phyloP scores from a whole-genome alignment of 2,888 invertebrate genomes.

The Syrphus vitripennis region DNA sequence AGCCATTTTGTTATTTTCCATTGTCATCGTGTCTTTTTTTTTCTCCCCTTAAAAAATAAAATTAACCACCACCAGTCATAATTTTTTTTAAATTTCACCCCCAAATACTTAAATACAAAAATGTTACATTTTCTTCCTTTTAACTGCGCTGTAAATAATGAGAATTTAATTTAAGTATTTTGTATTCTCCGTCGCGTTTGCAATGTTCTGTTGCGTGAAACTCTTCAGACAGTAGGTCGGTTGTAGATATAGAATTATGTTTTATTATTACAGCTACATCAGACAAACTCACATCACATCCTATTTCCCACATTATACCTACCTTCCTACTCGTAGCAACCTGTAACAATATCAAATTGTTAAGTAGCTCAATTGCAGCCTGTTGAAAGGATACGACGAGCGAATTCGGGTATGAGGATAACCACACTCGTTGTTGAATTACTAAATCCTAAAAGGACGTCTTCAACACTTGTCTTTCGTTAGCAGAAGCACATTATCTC shows the following conservation, averaged over 20 bases:
- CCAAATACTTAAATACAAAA: neutral
- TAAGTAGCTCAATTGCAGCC: slow-evolving; percentile 68
- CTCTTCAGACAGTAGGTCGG: neutral
- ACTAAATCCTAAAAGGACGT: slow-evolving; percentile 46
- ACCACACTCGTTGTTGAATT: slow-evolving; percentile 29
- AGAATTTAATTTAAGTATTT: slow-evolving; percentile 49
- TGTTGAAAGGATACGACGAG: slow-evolving; percentile 39
- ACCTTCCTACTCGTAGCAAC: too few relatives aligned
- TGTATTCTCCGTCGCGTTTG: neutral
- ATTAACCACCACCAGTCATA: neutral
- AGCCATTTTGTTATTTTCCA: slow-evolving; percentile 61
- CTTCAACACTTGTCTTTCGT: slow-evolving; percentile 62
- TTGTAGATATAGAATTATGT: neutral
- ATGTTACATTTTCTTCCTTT: slow-evolving; percentile 13
- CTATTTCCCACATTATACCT: neutral
- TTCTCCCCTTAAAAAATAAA: neutral
- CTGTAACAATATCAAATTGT: slow-evolving; percentile 68
- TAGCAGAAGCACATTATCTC: slow-evolving; percentile 52
- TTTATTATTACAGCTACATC: slow-evolving; percentile 26
- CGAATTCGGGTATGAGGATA: neutral
- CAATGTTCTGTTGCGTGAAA: slow-evolving; percentile 7
- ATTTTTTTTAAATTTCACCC: neutral
- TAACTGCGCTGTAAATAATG: slow-evolving; percentile 38
- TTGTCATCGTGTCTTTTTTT: slow-evolving; percentile 38
- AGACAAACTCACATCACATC: slow-evolving; percentile 17